Evolutionary conservation across 2,797 vertebrate species (phyloP).

Genomic region (Macropus fuliginosus): DNA sequence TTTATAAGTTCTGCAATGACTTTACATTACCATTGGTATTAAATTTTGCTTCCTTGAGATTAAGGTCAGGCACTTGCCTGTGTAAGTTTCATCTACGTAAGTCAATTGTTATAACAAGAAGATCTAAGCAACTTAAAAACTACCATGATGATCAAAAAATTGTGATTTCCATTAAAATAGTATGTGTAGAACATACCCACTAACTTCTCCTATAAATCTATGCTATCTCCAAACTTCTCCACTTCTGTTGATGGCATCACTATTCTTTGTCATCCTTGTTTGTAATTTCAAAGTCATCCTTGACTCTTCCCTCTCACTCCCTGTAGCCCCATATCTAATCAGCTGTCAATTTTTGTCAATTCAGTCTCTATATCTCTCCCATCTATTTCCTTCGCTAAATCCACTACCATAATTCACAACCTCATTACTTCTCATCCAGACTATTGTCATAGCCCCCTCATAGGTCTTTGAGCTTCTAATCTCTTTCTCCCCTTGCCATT

Average conservation of each 20-base stretch:
- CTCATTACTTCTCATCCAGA: not conserved
- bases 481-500: not conserved
- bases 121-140: not conserved
- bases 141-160: not conserved
- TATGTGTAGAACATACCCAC: not conserved
- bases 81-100: not conserved
- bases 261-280: not conserved
- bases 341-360: not conserved
- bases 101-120: not conserved
- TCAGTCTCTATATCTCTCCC: not conserved
- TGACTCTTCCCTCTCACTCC: not conserved
- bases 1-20: not conserved
- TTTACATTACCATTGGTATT: not conserved
- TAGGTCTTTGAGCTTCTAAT: not conserved
- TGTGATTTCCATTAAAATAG: not conserved
- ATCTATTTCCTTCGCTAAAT: not conserved
- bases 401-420: not conserved
- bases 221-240: not conserved
- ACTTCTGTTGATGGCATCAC: not conserved
- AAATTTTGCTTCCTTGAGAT: not conserved
- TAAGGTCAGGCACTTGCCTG: not conserved
- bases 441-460: not conserved
- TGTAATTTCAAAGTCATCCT: not conserved
- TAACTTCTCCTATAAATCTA: not conserved
- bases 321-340: rapidly evolving